Conservation (phyloP, 1,140 invertebrate genomes). For the Aphaenogaster ashmeadi region DNA sequence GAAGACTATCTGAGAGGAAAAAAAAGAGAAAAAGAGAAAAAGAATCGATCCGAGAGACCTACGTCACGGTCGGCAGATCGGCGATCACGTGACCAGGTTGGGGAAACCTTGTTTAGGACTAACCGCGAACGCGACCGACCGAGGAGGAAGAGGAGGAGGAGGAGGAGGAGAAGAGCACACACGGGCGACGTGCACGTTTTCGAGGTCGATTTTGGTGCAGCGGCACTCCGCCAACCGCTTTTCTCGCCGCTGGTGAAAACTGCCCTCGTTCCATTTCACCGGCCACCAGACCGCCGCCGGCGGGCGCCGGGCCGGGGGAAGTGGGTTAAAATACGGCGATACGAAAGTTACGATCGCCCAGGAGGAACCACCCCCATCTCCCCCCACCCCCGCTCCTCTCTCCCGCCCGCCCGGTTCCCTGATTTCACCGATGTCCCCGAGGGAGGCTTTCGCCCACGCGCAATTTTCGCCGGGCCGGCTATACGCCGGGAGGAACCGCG, state of each 20-base stretch:
- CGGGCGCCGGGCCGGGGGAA: conserved; percentile 25
- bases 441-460: conserved; percentile 49
- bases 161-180: background rate
- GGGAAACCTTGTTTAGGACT: conserved; percentile 18
- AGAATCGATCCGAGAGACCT: background rate
- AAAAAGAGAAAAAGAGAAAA: background rate
- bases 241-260: conserved; percentile 71
- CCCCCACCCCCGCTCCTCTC: background rate
- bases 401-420: background rate
- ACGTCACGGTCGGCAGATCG: background rate
- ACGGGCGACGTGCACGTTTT: conserved; percentile 55
- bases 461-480: conserved; percentile 62
- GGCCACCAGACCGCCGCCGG: background rate
- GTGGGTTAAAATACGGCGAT: conserved; percentile 75
- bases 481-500: background rate
- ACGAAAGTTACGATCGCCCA: conserved; percentile 72
- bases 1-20: background rate
- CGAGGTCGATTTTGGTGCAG: conserved; percentile 76
- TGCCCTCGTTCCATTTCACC: conserved; percentile 76
- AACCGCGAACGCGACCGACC: conserved; percentile 36
- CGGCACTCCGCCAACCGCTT: conserved; percentile 57
- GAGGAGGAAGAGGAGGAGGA: background rate
- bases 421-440: conserved; percentile 64
- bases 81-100: conserved; percentile 4
- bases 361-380: conserved; percentile 32